Percentiles rank a stretch among this genome's conserved stretches.
These are phyloP conservation scores for Aegotheles bennettii DNA, from an alignment of 2,113 vertebrate genomes.

Conservation along the genomic window DNA sequence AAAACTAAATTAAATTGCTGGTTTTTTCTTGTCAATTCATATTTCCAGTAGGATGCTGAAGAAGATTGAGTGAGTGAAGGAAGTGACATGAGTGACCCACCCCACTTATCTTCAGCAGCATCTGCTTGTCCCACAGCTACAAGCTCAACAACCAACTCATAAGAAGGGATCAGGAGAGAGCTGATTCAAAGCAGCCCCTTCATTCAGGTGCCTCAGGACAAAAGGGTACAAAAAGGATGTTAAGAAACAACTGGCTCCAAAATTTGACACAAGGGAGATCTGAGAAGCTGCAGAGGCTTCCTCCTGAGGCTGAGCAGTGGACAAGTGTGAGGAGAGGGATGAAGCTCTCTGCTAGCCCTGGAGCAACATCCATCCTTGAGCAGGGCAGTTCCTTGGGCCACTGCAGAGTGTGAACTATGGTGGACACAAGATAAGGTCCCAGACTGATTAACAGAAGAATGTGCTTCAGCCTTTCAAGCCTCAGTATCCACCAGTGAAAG, in stretches of 20 bases:
- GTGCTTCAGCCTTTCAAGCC: background rate
- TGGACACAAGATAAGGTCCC: background rate
- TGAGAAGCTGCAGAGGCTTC: background rate
- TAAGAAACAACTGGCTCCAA: background rate
- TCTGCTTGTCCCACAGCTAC: background rate
- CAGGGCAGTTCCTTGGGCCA: background rate
- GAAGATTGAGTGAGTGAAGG: background rate
- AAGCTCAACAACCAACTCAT: background rate
- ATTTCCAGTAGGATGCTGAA: background rate
- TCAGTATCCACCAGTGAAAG: background rate
- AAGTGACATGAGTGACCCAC: background rate
- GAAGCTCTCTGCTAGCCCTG: background rate
- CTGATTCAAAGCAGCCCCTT: background rate
- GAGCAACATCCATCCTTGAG: background rate
- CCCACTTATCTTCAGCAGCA: background rate
- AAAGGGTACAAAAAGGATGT: background rate
- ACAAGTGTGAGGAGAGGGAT: accelerated
- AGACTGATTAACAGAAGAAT: background rate
- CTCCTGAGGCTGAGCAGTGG: background rate
- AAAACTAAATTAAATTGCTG: background rate
- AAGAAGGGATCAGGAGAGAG: background rate
- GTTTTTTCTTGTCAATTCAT: background rate
- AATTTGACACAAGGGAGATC: background rate
- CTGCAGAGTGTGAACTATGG: accelerated
- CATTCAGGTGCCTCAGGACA: background rate